A percentile compares a stretch with the other conserved stretches of the same genome.
phyloP scores from a whole-genome alignment of 1,140 invertebrate genomes.

The Trichogramma pretiosum region DNA sequence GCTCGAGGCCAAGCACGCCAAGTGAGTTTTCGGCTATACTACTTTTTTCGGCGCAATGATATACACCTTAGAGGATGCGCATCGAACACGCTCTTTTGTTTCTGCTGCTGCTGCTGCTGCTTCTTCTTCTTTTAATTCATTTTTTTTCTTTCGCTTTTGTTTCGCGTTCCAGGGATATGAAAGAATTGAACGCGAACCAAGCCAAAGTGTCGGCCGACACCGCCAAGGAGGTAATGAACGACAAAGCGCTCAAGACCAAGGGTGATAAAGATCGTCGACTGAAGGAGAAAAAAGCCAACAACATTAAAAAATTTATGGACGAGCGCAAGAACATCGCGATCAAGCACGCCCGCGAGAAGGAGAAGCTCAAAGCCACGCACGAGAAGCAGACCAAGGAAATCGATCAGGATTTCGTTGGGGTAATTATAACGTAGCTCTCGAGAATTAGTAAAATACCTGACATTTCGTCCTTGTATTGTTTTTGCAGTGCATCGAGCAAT shows the following conservation, averaged over 20 bases:
- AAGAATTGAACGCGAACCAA: constrained; percentile 92
- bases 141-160: no score
- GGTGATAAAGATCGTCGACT: constrained; percentile 90
- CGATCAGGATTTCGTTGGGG: constrained; percentile 77
- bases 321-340: constrained; percentile 83
- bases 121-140: no score
- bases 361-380: constrained; percentile 84
- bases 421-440: no score
- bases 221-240: constrained; percentile 87
- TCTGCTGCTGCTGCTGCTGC: no score
- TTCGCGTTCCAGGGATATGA: constrained; percentile 64
- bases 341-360: constrained; percentile 87
- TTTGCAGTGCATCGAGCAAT: constrained; percentile 79
- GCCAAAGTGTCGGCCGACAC: constrained; percentile 96
- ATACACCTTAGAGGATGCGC: no score
- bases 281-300: constrained; percentile 95
- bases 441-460: no score
- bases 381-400: constrained; percentile 84
- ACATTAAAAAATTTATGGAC: constrained; percentile 98
- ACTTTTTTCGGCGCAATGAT: no score
- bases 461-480: constrained; percentile 14
- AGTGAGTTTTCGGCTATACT: no score
- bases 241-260: constrained; percentile 97
- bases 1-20: constrained; percentile 83
- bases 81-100: no score